Base-by-base conservation (phyloP, 2,797 vertebrate genomes). In the Protosalanx chinensis region DNA sequence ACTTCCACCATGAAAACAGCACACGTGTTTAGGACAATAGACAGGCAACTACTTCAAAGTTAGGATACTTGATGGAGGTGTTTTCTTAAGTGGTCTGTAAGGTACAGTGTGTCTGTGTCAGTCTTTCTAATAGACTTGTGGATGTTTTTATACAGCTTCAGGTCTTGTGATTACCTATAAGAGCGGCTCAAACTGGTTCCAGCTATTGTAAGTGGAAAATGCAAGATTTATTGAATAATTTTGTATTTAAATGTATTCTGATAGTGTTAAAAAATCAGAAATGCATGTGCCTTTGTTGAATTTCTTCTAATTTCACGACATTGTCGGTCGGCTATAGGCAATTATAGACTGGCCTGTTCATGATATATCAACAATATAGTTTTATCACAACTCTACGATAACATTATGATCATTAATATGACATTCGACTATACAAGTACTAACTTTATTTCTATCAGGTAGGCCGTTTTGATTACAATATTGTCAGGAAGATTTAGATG, bases 101-200 rank as follows among this genome's bases (percentile, higher is more conserved):
- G 82, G 84, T 81, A 74, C 70, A 72, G 78, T 72, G 76, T 84
- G 88, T 77, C 80, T 59, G 65, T 85, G 80, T 82, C 81, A 78
- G 84, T 46, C 6, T 35, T 4, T 4, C 57, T 62, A 61, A 77
- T 68, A 70, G 72, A 62, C 75, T 76, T 81, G 80, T 72, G 76
- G 81, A 76, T 86, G 85, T 84, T 88, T 91, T 88, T 74, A 83
- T 81, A 76, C 88, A 85, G 75, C 79, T 73, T 78, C 37, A 41
- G 75, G 90, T 92, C 90, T 91, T 91, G 88, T 91, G 90, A 91
- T 85, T 85, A 81, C 74, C 72, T 66, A 90, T 87, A 90, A 46
- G 89, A 79, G 75, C 82, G 60, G 81, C 77, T 37, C 56, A n/a
- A 16, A 33, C 8, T 32, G 46, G 15, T 60, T 37, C 20, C 67